Base-by-base conservation (phyloP, 2,888 invertebrate species). In the Thumatha senex region DNA sequence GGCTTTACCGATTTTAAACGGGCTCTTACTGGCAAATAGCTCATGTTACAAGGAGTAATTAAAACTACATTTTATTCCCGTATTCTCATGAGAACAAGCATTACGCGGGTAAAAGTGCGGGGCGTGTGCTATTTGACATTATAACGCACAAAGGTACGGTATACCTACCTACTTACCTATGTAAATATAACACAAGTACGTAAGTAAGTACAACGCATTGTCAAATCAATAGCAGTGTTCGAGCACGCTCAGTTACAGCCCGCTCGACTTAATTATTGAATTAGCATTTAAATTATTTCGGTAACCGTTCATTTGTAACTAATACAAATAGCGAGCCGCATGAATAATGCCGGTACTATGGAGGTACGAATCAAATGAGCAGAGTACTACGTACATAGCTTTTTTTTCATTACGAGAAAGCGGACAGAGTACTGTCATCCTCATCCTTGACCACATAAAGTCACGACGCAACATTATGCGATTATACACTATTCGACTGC, bases 231-330 rank as follows among this genome's bases (percentile, higher is more conserved):
- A 82, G 78, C 67, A 72, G 72, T 72, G 69, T 63, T 71, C 73
- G 68, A 74, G 77, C 79, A 75, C 76, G 76, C 71, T 75, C 78
- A 72, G 86, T 84, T 84, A 84, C 87, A 82, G 84, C 79, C 76
- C 83, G 86, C 78, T 80, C 84, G 84, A 78, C 79, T 90, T 92
- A 92, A 92, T 92, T 92, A 92, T 89, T 84, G 89, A 88, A 92
- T 92, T 92, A 91, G 92, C 92, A 92, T 92, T 89, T 92, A 92
- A 92, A 92, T 92, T 84, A 92, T 92, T 90, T 92, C 84, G 92
- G 91, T 86, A 91, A 87, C 90, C 92, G 85, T 91, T 91, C 92
- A 90, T 90, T 92, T 92, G 92, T 91, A 89, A 92, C 91, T 92
- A 92, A 92, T 89, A 89, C 89, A 90, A 91, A 90, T 89, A 82